phyloP scores from a whole-genome alignment of 1,140 invertebrate species.

The Mya arenaria region DNA sequence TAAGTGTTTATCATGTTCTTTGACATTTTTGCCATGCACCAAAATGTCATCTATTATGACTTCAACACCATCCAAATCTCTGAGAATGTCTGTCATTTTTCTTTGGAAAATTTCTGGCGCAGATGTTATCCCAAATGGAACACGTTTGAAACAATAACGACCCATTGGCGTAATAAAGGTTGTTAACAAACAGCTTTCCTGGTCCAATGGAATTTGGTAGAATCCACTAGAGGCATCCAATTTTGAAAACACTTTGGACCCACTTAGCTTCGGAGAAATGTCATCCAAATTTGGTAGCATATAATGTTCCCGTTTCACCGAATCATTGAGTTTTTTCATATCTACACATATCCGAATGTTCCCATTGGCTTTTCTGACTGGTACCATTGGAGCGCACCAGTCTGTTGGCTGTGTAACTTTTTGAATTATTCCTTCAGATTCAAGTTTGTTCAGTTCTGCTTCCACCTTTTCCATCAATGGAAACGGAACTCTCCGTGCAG shows the following conservation, averaged over 20 bases:
- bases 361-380: constrained; percentile 13
- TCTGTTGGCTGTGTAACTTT: constrained; percentile 43
- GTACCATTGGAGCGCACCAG: constrained; percentile 28
- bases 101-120: constrained; percentile 53
- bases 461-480: constrained; percentile 39
- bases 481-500: constrained; percentile 26
- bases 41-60: constrained; percentile 69
- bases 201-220: constrained; percentile 53
- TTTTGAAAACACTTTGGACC: constrained; percentile 52
- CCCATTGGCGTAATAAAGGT: constrained; percentile 58
- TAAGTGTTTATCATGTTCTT: constrained; percentile 63
- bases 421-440: constrained; percentile 33
- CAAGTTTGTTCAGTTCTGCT: no score
- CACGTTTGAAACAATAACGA: constrained; percentile 46
- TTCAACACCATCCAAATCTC: constrained; percentile 38
- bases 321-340: constrained; percentile 26
- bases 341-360: constrained; percentile 31
- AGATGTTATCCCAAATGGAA: constrained; percentile 52
- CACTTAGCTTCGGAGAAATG: no score
- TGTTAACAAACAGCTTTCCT: constrained; percentile 1
- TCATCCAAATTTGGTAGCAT: constrained; percentile 26
- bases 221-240: constrained; percentile 82
- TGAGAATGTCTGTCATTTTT: constrained; percentile 42
- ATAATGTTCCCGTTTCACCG: constrained; percentile 30
- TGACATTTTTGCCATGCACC: constrained; percentile 56